Percentiles rank a stretch among this genome's conserved stretches.
These are phyloP conservation scores for Gisinianus flammeolus DNA, from an alignment of 2,888 invertebrate species.

Conservation along the genomic window DNA sequence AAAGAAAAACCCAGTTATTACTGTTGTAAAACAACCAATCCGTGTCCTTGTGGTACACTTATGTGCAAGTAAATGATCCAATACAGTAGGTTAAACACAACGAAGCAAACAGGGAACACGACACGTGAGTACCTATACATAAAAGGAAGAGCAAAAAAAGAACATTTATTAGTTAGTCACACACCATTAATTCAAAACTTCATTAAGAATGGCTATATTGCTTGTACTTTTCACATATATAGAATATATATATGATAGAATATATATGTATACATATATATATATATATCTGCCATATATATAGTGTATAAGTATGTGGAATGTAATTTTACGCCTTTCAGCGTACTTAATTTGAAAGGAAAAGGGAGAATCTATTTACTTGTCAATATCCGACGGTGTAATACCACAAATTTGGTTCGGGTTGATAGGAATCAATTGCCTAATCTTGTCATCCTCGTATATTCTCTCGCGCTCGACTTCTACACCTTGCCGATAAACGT, in stretches of 20 bases:
- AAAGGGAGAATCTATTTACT: slow-evolving; percentile 85
- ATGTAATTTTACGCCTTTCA: slow-evolving; percentile 6
- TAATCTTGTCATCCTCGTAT: slow-evolving; percentile 50
- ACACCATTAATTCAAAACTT: background rate
- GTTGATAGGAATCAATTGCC: slow-evolving; percentile 57
- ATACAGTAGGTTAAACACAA: slow-evolving; percentile 97
- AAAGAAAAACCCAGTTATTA: background rate
- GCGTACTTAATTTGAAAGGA: background rate
- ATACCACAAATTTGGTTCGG: slow-evolving; percentile 64
- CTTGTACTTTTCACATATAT: background rate
- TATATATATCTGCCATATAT: background rate
- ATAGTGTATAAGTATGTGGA: background rate
- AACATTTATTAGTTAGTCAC: slow-evolving; percentile 12
- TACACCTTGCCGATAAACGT: slow-evolving; percentile 38
- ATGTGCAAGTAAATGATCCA: slow-evolving; percentile 97
- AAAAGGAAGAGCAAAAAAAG: background rate
- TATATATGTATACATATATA: background rate
- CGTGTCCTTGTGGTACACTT: slow-evolving; percentile 64
- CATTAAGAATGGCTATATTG: background rate
- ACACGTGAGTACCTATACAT: slow-evolving; percentile 79
- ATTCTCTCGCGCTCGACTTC: slow-evolving; percentile 40
- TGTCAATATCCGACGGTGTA: slow-evolving; percentile 98
- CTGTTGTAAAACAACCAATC: background rate
- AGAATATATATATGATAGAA: background rate
- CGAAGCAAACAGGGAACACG: slow-evolving; percentile 97